Evolutionary conservation across 2,113 vertebrate genomes (phyloP), one percentile per base, ranked within the genome.

Genomic region (Tetraodon nigroviridis): DNA sequence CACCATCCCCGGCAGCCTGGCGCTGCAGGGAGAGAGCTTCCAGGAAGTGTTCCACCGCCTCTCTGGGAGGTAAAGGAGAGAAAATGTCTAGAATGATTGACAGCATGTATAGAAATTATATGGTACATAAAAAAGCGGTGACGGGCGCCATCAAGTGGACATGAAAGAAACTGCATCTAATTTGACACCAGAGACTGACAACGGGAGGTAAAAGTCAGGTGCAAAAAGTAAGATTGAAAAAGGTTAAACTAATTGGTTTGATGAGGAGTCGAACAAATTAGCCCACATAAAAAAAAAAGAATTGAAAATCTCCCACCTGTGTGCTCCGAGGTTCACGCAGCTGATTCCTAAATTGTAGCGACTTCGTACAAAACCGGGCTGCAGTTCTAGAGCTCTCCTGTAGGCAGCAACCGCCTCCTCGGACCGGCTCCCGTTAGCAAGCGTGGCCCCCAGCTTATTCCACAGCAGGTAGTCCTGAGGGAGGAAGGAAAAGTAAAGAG

Each of bases 261-360:
- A 6, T 27, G 24, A 27, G 14, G 40, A 42, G 40, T 44, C 2
- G 4, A 44, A 4, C 13, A 4, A 16, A 44, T 17, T 16, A 44
- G 4, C 17, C 16, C 14, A 16, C 15, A 44, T 17, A 16, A 17
- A 44, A 16, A 44, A 44, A 44, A 15, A 1, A n/a, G n/a, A n/a
- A n/a, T n/a, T n/a, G 1, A 14, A 41, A 2, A 41, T 16, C 16
- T 56, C 72, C 93, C 75, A 99, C 97, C 95, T 93, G 80, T 98
- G 96, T 29, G 94, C 97, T 0, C 97, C 95, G 0, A 98, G 81
- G 71, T 99, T 99, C 67, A 99, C 95, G 57, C 96, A 98, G 79
- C 96, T 98, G 78, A 99, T 99, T 71, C 97, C 96, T 81, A 99
- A 79, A 80, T 99, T 99, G 77, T 98, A 99, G 52, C 97, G 94